Percentiles rank a stretch among this genome's conserved stretches.
Conservation (phyloP, 2,888 invertebrate genomes). For the Amphipoea oculea region DNA sequence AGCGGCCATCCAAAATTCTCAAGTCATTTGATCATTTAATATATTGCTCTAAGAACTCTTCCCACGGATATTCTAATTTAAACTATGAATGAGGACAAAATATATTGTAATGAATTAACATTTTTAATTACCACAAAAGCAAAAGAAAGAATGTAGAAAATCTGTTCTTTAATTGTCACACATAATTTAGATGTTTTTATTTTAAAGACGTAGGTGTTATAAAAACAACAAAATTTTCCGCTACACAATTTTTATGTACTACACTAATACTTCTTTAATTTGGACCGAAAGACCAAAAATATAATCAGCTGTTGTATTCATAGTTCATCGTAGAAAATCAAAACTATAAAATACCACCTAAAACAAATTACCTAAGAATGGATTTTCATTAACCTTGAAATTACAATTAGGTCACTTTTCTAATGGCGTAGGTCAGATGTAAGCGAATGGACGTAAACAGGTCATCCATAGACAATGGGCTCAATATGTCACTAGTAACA, state of each 20-base stretch:
- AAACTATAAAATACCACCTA: neutral
- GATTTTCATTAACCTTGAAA: slow-evolving; percentile 25
- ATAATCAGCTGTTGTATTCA: neutral
- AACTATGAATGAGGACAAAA: slow-evolving; percentile 18
- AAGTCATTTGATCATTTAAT: slow-evolving; percentile 27
- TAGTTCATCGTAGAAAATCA: neutral
- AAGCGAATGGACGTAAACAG: slow-evolving; percentile 47
- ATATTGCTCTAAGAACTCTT: slow-evolving; percentile 5
- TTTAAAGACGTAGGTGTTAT: slow-evolving; percentile 9
- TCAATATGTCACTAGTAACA: slow-evolving; percentile 44
- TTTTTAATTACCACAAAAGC: slow-evolving; percentile 52
- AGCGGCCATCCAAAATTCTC: neutral
- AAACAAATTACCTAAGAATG: slow-evolving; percentile 4
- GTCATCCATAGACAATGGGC: slow-evolving; percentile 33
- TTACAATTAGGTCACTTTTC: slow-evolving; percentile 28
- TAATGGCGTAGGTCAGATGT: slow-evolving; percentile 15
- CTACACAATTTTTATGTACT: slow-evolving; percentile 5
- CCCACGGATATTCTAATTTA: slow-evolving; percentile 35
- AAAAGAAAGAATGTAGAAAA: slow-evolving; percentile 25
- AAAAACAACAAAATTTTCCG: neutral
- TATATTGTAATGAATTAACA: slow-evolving; percentile 24
- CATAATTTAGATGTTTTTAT: slow-evolving; percentile 26
- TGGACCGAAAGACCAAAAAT: neutral
- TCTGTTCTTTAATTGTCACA: slow-evolving; percentile 14
- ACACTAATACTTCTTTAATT: neutral